Percentiles rank a stretch among this genome's conserved stretches.
Conservation (phyloP, 2,113 vertebrate species). For the Anolis carolinensis region DNA sequence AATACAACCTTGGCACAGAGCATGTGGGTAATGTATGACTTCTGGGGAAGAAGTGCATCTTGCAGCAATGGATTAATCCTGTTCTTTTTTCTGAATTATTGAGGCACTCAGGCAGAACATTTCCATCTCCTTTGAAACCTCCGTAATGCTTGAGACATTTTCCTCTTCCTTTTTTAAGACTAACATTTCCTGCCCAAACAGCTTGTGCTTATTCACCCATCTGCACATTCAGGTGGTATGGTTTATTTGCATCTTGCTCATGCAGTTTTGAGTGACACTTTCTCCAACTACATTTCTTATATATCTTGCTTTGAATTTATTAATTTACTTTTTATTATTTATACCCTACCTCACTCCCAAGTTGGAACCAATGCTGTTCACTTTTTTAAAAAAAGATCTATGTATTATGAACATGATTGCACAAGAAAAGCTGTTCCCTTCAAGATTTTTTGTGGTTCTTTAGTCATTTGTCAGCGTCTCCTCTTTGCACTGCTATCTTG, state of each 20-base stretch:
- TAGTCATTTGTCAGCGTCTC: background rate
- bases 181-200: background rate
- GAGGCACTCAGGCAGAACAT: constrained; percentile 8
- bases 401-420: no score
- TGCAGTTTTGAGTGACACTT: background rate
- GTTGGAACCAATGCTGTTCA: background rate
- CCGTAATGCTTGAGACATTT: background rate
- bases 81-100: constrained; percentile 21
- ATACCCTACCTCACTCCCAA: no score
- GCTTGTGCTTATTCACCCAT: background rate
- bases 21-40: constrained; percentile 33
- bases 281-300: background rate
- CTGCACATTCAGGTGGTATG: background rate
- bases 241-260: background rate
- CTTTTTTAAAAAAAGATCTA: no score
- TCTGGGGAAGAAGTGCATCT: constrained; percentile 10
- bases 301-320: background rate
- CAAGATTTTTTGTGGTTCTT: background rate
- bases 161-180: background rate
- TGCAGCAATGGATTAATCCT: background rate
- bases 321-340: no score
- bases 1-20: constrained; percentile 30
- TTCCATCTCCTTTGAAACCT: background rate
- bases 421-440: background rate
- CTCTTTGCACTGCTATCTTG: background rate